Base-by-base conservation (phyloP, 1,140 invertebrate species). In the Popillia japonica region DNA sequence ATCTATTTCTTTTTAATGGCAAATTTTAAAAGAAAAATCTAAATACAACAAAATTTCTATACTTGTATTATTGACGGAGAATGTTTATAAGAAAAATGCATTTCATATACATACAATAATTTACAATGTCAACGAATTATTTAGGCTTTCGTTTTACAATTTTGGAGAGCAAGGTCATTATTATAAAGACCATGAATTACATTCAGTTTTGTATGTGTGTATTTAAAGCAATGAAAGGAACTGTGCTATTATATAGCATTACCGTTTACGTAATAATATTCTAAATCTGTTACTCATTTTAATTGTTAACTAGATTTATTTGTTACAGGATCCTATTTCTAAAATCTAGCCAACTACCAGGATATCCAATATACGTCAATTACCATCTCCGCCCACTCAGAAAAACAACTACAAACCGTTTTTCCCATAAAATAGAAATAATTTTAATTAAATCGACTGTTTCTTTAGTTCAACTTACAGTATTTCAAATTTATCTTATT, bases 201-300 rank as follows among this genome's bases (percentile, higher is more conserved):
- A 22, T 34, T 27, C 61, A 22, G 22, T 22, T 68, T 68, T 68
- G 8, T 17, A 27, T 20, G 20, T 34, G 27, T 34, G 27, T 68
- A 68, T 68, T 34, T 20, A 68, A 68, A 68, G 22, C 27, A 68
- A 68, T 17, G 61, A 68, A 68, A 68, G 61, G 61, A 68, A 68
- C 61, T 14, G 22, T 68, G 11, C 7, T 14, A 68, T 68, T 68
- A 68, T 22, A 14, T 61, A 44, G 6, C 17, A 61, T 8, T 61
- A 61, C 59, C 59, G 20, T 22, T 68, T 68, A 68, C 27, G 61
- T 68, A 68, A 68, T 20, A 34, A 27, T 7, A 34, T 34, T 68
- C 8, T 27, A 34, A 68, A 1, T 22, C 27, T 68, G 8, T 68
- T 68, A 68, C 9, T 68, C 61, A 9, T 34, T 55, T 55, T 17